Conservation (phyloP, 1,140 invertebrate species). For the Calosoma granatense region DNA sequence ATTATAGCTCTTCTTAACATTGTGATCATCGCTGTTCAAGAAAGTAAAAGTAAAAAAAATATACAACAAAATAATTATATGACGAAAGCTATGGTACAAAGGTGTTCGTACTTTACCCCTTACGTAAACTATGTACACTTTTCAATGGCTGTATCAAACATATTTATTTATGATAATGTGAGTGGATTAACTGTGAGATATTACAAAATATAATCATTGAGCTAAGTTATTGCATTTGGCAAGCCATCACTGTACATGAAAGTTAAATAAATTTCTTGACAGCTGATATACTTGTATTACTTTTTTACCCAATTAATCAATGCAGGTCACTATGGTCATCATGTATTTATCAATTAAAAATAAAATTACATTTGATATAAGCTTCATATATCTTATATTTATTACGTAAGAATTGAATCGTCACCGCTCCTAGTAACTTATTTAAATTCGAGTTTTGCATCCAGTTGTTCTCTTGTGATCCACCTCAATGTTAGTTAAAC, state of each 20-base stretch:
- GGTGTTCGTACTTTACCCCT: constrained; percentile 4
- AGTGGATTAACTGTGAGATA: constrained; percentile 3
- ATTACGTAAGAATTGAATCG: background rate
- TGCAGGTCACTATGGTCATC: background rate
- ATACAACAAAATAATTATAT: background rate
- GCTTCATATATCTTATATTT: no score
- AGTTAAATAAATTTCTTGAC: constrained; percentile 9
- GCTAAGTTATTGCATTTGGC: constrained; percentile 6
- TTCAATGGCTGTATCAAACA: background rate
- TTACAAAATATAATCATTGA: background rate
- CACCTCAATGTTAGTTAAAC: background rate
- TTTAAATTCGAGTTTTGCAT: background rate
- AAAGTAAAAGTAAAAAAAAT: background rate
- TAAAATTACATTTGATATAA: no score
- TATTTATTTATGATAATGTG: constrained; percentile 4
- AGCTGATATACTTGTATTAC: background rate
- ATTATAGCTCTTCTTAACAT: background rate
- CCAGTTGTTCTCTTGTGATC: background rate
- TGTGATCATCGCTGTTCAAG: constrained; percentile 7
- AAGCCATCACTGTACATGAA: constrained; percentile 8
- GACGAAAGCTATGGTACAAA: background rate
- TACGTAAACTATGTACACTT: constrained; percentile 5
- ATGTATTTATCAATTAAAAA: no score
- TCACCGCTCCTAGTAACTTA: background rate
- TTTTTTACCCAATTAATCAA: background rate